phyloP scores from a whole-genome alignment of 2,888 invertebrate genomes.

The Chirona hameri region DNA sequence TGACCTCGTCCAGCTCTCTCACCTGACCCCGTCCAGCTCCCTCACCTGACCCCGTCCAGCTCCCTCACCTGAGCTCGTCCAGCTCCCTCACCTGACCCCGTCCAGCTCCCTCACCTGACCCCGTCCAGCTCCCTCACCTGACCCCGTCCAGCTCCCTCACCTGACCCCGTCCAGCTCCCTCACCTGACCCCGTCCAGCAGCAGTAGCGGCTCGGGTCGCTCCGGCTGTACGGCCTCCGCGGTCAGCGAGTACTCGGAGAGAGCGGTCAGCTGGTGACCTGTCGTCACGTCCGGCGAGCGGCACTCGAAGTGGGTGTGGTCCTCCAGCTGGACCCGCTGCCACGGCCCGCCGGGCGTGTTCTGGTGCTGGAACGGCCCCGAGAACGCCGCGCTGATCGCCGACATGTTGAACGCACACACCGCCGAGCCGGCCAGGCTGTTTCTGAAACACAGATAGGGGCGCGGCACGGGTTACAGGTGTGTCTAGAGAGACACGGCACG shows the following conservation, averaged over 20 bases:
- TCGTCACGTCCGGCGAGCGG: constrained; percentile 41
- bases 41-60: no score
- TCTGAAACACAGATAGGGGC: constrained; percentile 32
- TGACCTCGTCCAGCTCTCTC: no score
- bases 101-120: no score
- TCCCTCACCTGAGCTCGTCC: no score
- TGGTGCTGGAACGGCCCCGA: constrained; percentile 83
- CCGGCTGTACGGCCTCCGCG: constrained; percentile 78
- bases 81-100: no score
- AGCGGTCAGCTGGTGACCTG: constrained; percentile 44
- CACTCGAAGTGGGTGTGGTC: constrained; percentile 61
- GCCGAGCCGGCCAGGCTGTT: constrained; percentile 89
- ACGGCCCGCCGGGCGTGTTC: constrained; percentile 67
- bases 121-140: no score
- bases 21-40: no score
- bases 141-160: no score
- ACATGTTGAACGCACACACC: constrained; percentile 83
- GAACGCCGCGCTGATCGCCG: constrained; percentile 73
- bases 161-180: not conserved
- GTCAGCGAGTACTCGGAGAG: constrained; percentile 72
- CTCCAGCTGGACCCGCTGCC: constrained; percentile 56
- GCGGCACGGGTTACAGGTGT: no score
- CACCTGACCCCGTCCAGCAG: constrained; percentile 61
- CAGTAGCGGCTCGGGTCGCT: constrained; percentile 65
- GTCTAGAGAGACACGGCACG: no score